Conservation (phyloP, 1,140 invertebrate species). For the Heliconius hewitsoni region DNA sequence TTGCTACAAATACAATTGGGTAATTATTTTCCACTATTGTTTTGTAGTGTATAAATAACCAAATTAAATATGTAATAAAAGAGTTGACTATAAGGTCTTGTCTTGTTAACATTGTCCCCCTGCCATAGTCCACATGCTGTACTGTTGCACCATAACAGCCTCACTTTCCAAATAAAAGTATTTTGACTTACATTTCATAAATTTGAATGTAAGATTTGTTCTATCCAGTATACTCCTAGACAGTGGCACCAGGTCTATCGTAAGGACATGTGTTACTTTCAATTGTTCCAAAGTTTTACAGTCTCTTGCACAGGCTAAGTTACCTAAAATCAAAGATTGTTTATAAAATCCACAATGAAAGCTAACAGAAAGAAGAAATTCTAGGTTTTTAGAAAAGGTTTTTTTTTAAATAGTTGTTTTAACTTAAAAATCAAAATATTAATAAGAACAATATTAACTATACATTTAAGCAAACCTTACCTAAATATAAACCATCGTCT, state of each 20-base stretch:
- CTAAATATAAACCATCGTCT: conserved; percentile 87
- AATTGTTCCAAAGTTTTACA: conserved; percentile 84
- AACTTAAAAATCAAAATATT: neutral
- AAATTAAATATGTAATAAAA: no score
- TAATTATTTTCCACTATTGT: no score
- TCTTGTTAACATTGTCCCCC: no score
- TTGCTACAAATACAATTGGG: no score
- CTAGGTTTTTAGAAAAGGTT: neutral
- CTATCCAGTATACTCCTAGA: conserved; percentile 86
- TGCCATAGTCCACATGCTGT: no score
- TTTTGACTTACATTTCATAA: conserved; percentile 84
- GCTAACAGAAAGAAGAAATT: neutral
- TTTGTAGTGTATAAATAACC: no score
- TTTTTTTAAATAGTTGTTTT: neutral
- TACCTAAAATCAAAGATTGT: conserved; percentile 79
- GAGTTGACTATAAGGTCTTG: no score
- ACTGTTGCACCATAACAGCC: no score
- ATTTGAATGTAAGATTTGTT: conserved; percentile 86
- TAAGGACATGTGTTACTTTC: conserved; percentile 89
- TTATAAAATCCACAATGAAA: conserved; percentile 19
- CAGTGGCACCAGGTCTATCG: conserved; percentile 90
- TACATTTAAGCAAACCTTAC: conserved; percentile 60
- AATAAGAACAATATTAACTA: neutral
- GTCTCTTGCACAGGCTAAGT: conserved; percentile 89
- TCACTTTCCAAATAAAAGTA: no score